A percentile compares a stretch with the other conserved stretches of the same genome.
These are phyloP conservation scores for Mechanitis messenoides DNA, from an alignment of 2,888 invertebrate genomes.

Conservation along the genomic window DNA sequence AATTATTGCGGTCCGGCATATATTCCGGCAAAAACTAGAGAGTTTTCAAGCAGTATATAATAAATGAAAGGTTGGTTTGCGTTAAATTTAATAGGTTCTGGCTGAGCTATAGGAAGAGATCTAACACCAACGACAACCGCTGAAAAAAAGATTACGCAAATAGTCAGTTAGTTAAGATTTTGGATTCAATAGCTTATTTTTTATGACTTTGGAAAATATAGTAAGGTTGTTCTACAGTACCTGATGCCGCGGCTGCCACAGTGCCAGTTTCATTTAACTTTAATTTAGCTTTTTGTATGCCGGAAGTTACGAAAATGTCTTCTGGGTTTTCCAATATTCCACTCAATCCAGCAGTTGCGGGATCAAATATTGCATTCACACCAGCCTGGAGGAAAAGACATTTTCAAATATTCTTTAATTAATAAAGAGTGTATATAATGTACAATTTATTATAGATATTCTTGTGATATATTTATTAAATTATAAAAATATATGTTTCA, in stretches of 20 bases:
- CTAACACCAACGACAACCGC: conserved; percentile 26
- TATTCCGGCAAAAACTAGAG: conserved; percentile 31
- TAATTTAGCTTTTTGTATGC: conserved; percentile 45
- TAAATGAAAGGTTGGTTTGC: conserved; percentile 30
- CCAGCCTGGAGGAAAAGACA: conserved; percentile 32
- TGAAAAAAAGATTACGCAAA: conserved; percentile 26
- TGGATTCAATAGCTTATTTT: background rate
- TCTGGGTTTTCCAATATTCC: conserved; percentile 38
- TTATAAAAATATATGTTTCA: too few relatives aligned
- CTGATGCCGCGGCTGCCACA: conserved; percentile 52
- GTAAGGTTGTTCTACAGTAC: conserved; percentile 34
- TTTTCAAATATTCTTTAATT: too few relatives aligned
- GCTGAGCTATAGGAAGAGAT: conserved; percentile 18
- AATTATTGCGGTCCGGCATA: conserved; percentile 22
- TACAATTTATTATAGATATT: too few relatives aligned
- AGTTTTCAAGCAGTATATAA: conserved; percentile 19
- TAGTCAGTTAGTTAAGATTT: background rate
- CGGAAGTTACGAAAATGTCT: conserved; percentile 35
- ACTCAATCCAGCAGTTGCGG: conserved; percentile 30
- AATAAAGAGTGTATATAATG: too few relatives aligned
- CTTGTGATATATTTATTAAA: too few relatives aligned
- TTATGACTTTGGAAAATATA: background rate
- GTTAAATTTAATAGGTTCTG: conserved; percentile 17
- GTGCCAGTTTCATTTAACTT: conserved; percentile 48
- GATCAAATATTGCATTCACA: conserved; percentile 36